Percentiles rank a stretch among this genome's conserved stretches.
Evolutionary conservation across 2,797 vertebrate species (phyloP).

Genomic region (Pelobates cultripes): DNA sequence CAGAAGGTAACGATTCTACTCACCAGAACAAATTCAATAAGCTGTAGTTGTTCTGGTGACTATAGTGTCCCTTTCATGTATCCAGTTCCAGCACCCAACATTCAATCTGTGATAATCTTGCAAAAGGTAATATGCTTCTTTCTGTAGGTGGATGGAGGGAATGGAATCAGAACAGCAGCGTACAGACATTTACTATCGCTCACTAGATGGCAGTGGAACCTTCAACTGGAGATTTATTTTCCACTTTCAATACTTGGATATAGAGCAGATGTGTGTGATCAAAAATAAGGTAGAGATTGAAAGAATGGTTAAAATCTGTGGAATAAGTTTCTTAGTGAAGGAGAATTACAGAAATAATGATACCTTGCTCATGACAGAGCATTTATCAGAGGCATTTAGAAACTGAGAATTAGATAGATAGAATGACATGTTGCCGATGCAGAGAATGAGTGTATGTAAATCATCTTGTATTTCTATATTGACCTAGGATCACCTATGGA

Average conservation of each 20-base stretch:
- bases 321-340: not conserved
- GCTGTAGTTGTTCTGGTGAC: too few species aligned
- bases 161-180: conserved; percentile 67
- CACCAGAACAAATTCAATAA: too few species aligned
- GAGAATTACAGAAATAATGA: not conserved
- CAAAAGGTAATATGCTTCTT: not conserved
- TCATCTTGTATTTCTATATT: not conserved
- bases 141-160: conserved; percentile 70
- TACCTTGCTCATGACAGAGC: not conserved
- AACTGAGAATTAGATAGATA: not conserved
- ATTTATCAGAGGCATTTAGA: not conserved
- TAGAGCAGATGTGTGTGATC: conserved; percentile 64
- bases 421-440: not conserved
- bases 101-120: not conserved
- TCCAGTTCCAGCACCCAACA: too few species aligned
- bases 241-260: conserved; percentile 64
- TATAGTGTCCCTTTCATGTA: too few species aligned
- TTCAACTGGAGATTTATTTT: conserved; percentile 78
- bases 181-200: conserved; percentile 73
- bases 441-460: not conserved
- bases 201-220: conserved; percentile 58
- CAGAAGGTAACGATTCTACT: too few species aligned
- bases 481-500: conserved; percentile 64
- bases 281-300: conserved; percentile 61
- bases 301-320: not conserved